Percentiles rank a stretch among this genome's conserved stretches.
Evolutionary conservation across 2,113 vertebrate species (phyloP).

Genomic region (Nothobranchius kuhntae): DNA sequence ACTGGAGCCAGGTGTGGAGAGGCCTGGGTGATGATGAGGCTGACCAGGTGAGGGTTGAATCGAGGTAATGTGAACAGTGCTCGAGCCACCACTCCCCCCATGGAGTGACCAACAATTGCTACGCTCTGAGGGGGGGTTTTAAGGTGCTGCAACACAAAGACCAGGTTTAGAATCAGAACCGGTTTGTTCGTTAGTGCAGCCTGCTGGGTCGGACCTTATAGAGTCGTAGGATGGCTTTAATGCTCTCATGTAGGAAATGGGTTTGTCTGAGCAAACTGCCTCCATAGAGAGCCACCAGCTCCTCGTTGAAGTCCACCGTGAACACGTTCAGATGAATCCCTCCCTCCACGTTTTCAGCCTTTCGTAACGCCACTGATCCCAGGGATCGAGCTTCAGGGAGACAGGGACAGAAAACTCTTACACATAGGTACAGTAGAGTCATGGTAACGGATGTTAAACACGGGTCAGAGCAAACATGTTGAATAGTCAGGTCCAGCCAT

Average conservation of each 20-base stretch:
- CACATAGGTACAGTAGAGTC: too few species aligned
- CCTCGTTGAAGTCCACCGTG: slow-evolving; percentile 96
- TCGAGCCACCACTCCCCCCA: slow-evolving; percentile 97
- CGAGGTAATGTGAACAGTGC: slow-evolving; percentile 90
- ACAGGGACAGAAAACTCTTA: not conserved
- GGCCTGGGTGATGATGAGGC: slow-evolving; percentile 93
- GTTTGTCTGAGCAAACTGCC: slow-evolving; percentile 92
- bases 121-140: slow-evolving; percentile 87
- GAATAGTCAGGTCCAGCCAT: too few species aligned
- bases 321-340: slow-evolving; percentile 94
- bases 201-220: slow-evolving; percentile 85
- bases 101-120: slow-evolving; percentile 93
- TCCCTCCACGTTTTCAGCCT: slow-evolving; percentile 89
- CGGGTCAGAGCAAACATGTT: too few species aligned
- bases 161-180: not conserved
- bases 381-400: slow-evolving; percentile 86
- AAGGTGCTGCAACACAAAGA: slow-evolving; percentile 70
- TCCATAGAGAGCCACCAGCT: slow-evolving; percentile 94
- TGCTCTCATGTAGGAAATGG: slow-evolving; percentile 92
- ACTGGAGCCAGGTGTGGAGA: slow-evolving; percentile 94
- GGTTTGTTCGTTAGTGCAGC: not conserved
- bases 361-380: slow-evolving; percentile 93
- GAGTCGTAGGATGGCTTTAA: slow-evolving; percentile 91
- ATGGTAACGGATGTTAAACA: too few species aligned
- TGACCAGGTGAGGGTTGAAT: slow-evolving; percentile 89